Evolutionary conservation across 2,797 vertebrate species (phyloP).

Genomic region (Hirundo rustica): DNA sequence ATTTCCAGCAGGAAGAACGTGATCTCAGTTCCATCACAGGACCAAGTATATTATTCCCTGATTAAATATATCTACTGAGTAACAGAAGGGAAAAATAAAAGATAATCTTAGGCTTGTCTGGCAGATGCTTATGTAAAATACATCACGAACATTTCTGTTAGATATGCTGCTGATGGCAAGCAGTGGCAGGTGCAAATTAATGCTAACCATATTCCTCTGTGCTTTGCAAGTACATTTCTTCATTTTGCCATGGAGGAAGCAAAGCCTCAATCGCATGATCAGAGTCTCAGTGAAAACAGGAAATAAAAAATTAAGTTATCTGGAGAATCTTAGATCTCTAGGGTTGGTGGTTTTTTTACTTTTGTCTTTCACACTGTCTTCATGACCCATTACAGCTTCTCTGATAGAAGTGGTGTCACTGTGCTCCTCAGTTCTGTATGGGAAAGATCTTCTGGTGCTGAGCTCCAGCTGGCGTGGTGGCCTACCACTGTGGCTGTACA

Average conservation of each 20-base stretch:
- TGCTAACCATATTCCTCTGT: neutral
- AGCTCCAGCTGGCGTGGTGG: neutral
- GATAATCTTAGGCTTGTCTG: neutral
- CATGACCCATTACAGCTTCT: neutral
- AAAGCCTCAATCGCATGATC: neutral
- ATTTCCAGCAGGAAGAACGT: neutral
- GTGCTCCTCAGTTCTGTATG: neutral
- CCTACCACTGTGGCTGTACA: neutral
- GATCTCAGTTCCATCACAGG: neutral
- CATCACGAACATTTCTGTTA: neutral
- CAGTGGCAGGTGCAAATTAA: neutral
- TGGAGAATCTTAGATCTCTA: neutral
- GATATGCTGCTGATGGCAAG: neutral
- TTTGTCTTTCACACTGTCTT: neutral
- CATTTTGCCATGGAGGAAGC: neutral
- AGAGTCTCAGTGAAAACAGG: neutral
- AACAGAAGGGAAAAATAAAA: neutral
- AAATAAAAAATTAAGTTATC: neutral
- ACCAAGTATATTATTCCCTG: neutral
- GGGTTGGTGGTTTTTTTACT: accelerated
- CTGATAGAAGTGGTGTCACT: neutral
- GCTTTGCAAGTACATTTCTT: neutral
- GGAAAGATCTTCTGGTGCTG: neutral
- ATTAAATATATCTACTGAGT: neutral
- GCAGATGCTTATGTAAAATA: slow-evolving; percentile 1